These are phyloP conservation scores for Paratrypauchen microcephalus DNA, from an alignment of 2,797 vertebrate genomes.

Conservation along the genomic window DNA sequence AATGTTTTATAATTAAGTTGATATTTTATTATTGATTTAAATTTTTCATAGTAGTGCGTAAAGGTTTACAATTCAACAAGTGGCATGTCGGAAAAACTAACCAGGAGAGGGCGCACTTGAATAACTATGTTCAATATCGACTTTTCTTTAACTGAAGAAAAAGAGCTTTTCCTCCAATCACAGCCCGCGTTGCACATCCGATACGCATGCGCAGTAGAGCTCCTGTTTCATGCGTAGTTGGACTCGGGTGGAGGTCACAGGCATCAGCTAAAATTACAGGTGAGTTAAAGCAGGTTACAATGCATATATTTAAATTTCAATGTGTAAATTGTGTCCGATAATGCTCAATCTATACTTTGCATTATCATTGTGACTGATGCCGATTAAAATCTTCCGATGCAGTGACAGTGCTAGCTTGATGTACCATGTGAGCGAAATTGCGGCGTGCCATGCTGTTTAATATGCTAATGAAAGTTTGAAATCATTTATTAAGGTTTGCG, in stretches of 20 bases:
- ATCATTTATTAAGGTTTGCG: accelerated
- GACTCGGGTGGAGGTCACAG: conserved; percentile 79
- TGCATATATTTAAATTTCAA: too few species aligned
- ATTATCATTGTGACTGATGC: neutral
- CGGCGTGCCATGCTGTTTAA: neutral
- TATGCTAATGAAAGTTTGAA: neutral
- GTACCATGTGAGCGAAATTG: conserved; percentile 31
- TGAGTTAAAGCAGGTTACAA: conserved; percentile 42
- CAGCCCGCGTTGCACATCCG: conserved; percentile 15
- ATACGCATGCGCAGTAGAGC: conserved; percentile 59
- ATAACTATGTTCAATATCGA: accelerated
- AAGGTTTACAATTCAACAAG: neutral
- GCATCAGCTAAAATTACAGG: conserved; percentile 44
- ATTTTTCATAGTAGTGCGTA: neutral
- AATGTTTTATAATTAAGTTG: neutral
- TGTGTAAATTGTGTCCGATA: too few species aligned
- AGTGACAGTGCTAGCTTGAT: conserved; percentile 11
- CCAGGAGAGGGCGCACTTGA: conserved; percentile 13
- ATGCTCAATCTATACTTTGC: accelerated
- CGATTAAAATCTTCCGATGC: neutral
- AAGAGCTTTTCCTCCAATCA: conserved; percentile 67
- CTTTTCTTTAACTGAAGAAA: conserved; percentile 15
- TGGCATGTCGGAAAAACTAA: neutral
- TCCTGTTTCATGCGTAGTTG: conserved; percentile 59
- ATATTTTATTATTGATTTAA: neutral